phyloP scores from a whole-genome alignment of 2,888 invertebrate species.

The Alcis repandata region DNA sequence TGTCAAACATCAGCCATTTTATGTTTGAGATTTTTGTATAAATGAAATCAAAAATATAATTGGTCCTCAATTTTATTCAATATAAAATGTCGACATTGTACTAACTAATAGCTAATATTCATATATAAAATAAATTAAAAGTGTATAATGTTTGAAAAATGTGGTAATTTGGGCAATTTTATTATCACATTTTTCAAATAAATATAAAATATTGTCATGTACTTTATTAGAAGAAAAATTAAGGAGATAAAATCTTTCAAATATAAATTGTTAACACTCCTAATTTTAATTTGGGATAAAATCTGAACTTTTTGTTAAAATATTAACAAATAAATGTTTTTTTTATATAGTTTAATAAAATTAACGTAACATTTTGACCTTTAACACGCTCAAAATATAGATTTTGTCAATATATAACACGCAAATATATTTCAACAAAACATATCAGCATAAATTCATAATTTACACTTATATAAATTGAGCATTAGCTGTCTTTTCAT shows the following conservation, averaged over 20 bases:
- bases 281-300: background rate
- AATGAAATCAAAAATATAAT: constrained; percentile 45
- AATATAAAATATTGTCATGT: constrained; percentile 34
- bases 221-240: background rate
- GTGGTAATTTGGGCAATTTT: constrained; percentile 54
- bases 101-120: constrained; percentile 45
- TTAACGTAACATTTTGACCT: constrained; percentile 8
- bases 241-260: constrained; percentile 10
- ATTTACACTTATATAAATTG: background rate
- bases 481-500: constrained; percentile 10
- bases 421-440: constrained; percentile 15
- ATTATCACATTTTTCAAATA: constrained; percentile 46
- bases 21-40: constrained; percentile 78
- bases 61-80: constrained; percentile 58
- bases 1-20: constrained; percentile 83
- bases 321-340: too few species aligned
- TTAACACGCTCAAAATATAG: constrained; percentile 5
- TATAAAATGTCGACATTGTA: constrained; percentile 41
- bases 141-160: constrained; percentile 45
- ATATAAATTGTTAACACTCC: constrained; percentile 2
- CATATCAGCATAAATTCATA: background rate
- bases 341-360: background rate
- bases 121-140: constrained; percentile 27
- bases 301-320: too few species aligned
- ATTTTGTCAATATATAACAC: constrained; percentile 13